Base-by-base conservation (phyloP, 2,888 invertebrate genomes). In the Lasioglossum leucozonium region DNA sequence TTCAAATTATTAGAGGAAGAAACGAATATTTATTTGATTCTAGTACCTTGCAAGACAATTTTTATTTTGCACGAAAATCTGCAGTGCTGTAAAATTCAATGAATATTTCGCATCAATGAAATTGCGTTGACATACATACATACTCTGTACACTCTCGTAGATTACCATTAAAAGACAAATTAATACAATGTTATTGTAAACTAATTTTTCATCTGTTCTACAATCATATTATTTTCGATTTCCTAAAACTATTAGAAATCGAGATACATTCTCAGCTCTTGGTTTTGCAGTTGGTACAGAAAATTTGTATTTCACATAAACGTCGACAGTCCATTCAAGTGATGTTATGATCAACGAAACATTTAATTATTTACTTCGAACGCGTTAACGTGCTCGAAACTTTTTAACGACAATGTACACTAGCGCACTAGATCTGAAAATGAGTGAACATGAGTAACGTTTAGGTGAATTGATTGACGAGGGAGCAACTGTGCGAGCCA, bases 381-480 rank as follows among this genome's bases (percentile, higher is more conserved):
- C 18, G 18, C 34, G 51, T 22, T 8, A 62, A 16, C 16, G 62
- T 62, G 62, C 30, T 30, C 34, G 0, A 22, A 65, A 65, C 65
- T 65, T 65, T 65, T 65, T 8, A 34, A 22, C 18, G 22, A 0
- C 65, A 10, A 22, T 67, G 34, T 67, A 76, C 26, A 6, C 37
- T 55, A 16, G 22, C 22, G 16, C 47, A 65, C 34, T 47, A 44
- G 30, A 71, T 55, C 30, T 44, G 69, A 42, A 40, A 65, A 22
- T 78, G 16, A 76, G 78, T 84, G n/a, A 75, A 30, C 65, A 4
- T 58, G n/a, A n/a, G 13, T 26, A 37, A 40, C 58, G 22, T 5
- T 34, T 10, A 44, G 30, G 58, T 44, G 55, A 85, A 18, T 42
- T 26, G 42, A 10, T 62, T 0, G 26, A 37, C 42, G 30, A 22